A percentile compares a stretch with the other conserved stretches of the same genome.
phyloP scores from a whole-genome alignment of 2,797 vertebrate species.

The Podarcis siculus region DNA sequence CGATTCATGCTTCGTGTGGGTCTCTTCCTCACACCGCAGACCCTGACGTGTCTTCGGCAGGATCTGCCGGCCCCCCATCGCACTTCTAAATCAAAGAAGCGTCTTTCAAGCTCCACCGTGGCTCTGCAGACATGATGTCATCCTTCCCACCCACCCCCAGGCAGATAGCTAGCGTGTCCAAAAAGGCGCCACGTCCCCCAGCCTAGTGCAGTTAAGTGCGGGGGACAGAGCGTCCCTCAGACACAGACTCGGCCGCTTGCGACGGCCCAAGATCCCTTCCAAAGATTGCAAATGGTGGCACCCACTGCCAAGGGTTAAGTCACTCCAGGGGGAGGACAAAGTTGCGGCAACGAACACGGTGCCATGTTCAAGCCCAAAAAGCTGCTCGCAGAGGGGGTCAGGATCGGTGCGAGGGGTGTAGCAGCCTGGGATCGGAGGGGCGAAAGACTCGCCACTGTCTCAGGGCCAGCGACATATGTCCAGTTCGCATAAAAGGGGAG shows the following conservation, averaged over 20 bases:
- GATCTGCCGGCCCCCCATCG: not conserved
- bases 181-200: not conserved
- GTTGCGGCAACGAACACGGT: not conserved
- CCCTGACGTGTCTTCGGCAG: not conserved
- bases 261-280: not conserved
- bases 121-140: slow-evolving; percentile 33
- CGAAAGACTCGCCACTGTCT: too few species aligned
- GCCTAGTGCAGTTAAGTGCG: not conserved
- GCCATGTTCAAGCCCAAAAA: not conserved
- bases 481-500: too few species aligned
- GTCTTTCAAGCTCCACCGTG: not conserved
- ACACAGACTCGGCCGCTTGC: not conserved
- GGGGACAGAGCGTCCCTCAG: not conserved
- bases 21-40: not conserved
- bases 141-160: not conserved
- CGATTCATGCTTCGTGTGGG: not conserved
- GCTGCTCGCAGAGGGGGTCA: too few species aligned
- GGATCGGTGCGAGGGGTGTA: too few species aligned
- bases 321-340: not conserved
- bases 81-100: not conserved
- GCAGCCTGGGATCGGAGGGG: not conserved
- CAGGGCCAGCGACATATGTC: too few species aligned
- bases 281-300: not conserved
- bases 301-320: not conserved
- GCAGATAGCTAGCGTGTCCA: not conserved